A percentile compares a stretch with the other conserved stretches of the same genome.
Conservation (phyloP, 2,888 invertebrate genomes). For the Agrilus biguttatus region DNA sequence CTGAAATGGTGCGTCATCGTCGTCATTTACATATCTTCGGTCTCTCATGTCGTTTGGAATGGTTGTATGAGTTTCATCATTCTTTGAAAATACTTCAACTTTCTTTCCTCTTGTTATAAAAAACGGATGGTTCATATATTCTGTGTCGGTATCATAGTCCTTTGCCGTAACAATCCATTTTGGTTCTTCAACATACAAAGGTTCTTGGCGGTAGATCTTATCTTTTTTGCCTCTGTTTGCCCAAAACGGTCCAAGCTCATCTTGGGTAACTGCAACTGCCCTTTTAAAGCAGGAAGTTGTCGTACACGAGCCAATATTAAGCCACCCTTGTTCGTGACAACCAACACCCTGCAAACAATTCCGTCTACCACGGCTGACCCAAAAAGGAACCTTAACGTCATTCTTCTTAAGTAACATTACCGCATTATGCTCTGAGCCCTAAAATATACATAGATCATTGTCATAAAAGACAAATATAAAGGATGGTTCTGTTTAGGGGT, state of each 20-base stretch:
- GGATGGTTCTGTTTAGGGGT: slow-evolving; percentile 27
- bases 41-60: slow-evolving; percentile 24
- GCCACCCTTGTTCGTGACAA: slow-evolving; percentile 5
- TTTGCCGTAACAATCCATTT: slow-evolving; percentile 37
- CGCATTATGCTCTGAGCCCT: slow-evolving; percentile 24
- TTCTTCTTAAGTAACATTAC: not conserved
- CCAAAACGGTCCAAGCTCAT: slow-evolving; percentile 32
- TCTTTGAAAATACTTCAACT: not conserved
- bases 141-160: slow-evolving; percentile 15
- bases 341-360: slow-evolving; percentile 6
- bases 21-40: slow-evolving; percentile 33
- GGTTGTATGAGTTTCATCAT: slow-evolving; percentile 2
- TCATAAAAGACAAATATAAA: slow-evolving; percentile 15
- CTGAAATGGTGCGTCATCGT: slow-evolving; percentile 37
- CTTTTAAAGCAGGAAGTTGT: slow-evolving; percentile 16
- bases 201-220: slow-evolving; percentile 23
- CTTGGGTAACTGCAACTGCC: slow-evolving; percentile 12
- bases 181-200: slow-evolving; percentile 40
- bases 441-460: slow-evolving; percentile 14
- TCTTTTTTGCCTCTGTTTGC: slow-evolving; percentile 34
- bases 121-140: slow-evolving; percentile 17
- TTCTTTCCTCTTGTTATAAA: slow-evolving; percentile 24
- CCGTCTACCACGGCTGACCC: slow-evolving; percentile 12
- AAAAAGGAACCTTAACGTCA: slow-evolving; percentile 9
- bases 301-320: slow-evolving; percentile 10